Evolutionary conservation across 2,888 invertebrate genomes (phyloP).

Genomic region (Lepas anatifera): DNA sequence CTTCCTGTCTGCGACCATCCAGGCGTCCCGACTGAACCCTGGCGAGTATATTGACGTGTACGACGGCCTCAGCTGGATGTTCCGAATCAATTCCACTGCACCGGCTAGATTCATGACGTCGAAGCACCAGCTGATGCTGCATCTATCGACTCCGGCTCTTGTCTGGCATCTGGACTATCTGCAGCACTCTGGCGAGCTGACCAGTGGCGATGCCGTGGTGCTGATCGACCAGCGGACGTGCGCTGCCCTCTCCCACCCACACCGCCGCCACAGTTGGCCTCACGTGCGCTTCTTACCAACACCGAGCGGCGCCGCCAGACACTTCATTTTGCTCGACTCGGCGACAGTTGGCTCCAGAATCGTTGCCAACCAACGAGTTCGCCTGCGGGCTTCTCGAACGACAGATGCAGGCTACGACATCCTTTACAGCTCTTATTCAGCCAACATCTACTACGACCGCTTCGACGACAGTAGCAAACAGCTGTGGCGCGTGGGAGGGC

Average conservation of each 20-base stretch:
- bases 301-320: background rate
- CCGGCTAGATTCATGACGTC: background rate
- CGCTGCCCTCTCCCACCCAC: background rate
- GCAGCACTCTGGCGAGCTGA: background rate
- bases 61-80: background rate
- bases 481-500: background rate
- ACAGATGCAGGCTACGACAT: background rate
- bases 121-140: constrained; percentile 6
- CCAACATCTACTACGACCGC: background rate
- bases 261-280: constrained; percentile 4
- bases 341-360: background rate
- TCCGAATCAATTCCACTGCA: background rate
- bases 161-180: background rate
- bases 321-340: background rate
- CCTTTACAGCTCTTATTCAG: background rate
- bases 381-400: background rate
- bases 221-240: background rate
- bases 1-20: background rate
- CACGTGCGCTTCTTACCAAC: background rate
- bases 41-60: background rate
- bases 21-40: background rate
- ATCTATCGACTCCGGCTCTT: background rate
- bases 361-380: background rate
- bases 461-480: constrained; percentile 1
- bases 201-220: background rate